Base-by-base conservation (phyloP, 2,888 invertebrate genomes). In the Trachelus tabidus region DNA sequence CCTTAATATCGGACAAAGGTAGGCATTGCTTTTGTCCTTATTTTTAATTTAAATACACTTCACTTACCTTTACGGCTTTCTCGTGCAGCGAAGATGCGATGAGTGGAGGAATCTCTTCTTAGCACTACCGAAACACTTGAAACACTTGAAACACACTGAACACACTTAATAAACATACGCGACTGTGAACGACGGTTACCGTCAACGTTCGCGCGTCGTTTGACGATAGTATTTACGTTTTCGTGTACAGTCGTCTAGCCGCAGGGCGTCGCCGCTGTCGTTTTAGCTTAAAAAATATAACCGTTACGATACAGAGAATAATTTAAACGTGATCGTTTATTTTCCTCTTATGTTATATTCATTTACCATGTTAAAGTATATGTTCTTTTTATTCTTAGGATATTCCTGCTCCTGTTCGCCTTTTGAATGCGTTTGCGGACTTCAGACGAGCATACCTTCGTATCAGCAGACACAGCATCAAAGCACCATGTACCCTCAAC, bases 351-450 rank as follows among this genome's bases (percentile, higher is more conserved):
- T 2, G 23, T 37, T 40, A 3, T 31, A 3, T 73, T 40, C 3
- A 1, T 30, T 75, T 15, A 23, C 1, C 1, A 4, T 15, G 3
- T 79, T 37, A 76, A 75, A 77, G 73, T 69, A 74, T 69, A 73
- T 4, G n/a, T 76, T 77, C 77, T 83, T 80, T 85, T 85, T 83
- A 76, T 80, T 90, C 90, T 78, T 92, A 95, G 95, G 93, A 81
- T 93, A 94, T 78, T 92, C 94, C 0, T 96, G 96, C 90, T 94
- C 95, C 23, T 95, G 96, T 86, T 95, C 95, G 1, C 96, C 95
- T 0, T 96, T 96, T 91, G 95, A 96, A 87, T 96, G 96, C 88
- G 93, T 95, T 56, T 96, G 96, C 87, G 93, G 93, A 71, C 91
- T 92, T 77, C 92, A 92, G 83, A 87, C 89, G 9, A 90, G 79